Percentiles rank a stretch among this genome's conserved stretches.
These are phyloP conservation scores for Anorthoa munda DNA, from an alignment of 2,888 invertebrate genomes.

Conservation along the genomic window DNA sequence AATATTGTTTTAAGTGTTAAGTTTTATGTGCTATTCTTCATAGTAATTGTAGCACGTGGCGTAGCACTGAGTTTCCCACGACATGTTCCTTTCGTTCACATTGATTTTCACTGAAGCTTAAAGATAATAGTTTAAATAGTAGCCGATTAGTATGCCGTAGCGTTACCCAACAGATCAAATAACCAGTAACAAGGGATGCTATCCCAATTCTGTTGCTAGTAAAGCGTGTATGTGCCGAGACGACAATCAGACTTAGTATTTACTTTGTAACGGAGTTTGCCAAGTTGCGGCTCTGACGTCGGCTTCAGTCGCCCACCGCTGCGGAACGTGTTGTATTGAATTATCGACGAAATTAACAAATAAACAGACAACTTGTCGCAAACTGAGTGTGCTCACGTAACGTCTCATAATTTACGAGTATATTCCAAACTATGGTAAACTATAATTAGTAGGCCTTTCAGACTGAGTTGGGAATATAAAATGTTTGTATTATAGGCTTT, in stretches of 20 bases:
- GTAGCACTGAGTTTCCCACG: background rate
- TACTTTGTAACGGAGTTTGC: constrained; percentile 73
- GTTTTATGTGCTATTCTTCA: background rate
- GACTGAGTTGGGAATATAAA: constrained; percentile 21
- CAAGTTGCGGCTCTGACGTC: constrained; percentile 64
- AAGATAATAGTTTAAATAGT: constrained; percentile 18
- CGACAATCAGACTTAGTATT: constrained; percentile 71
- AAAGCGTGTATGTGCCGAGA: constrained; percentile 44
- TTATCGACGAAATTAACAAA: constrained; percentile 72
- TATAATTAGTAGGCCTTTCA: constrained; percentile 31
- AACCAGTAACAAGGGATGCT: constrained; percentile 35
- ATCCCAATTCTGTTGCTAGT: constrained; percentile 45
- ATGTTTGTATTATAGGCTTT: constrained; percentile 10
- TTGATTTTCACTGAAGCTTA: background rate
- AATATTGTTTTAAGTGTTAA: background rate
- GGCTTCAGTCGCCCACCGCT: constrained; percentile 63
- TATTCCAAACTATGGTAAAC: constrained; percentile 33
- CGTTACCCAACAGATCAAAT: constrained; percentile 33
- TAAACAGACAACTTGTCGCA: constrained; percentile 47
- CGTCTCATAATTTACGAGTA: constrained; percentile 16
- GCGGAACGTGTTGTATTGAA: constrained; percentile 67
- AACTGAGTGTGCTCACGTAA: constrained; percentile 46
- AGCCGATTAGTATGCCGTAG: constrained; percentile 36
- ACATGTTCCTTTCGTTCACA: background rate
- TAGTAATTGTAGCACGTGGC: background rate